Percentiles rank a stretch among this genome's conserved stretches.
Conservation (phyloP, 1,140 invertebrate species). For the Pseudomyrmex gracilis region DNA sequence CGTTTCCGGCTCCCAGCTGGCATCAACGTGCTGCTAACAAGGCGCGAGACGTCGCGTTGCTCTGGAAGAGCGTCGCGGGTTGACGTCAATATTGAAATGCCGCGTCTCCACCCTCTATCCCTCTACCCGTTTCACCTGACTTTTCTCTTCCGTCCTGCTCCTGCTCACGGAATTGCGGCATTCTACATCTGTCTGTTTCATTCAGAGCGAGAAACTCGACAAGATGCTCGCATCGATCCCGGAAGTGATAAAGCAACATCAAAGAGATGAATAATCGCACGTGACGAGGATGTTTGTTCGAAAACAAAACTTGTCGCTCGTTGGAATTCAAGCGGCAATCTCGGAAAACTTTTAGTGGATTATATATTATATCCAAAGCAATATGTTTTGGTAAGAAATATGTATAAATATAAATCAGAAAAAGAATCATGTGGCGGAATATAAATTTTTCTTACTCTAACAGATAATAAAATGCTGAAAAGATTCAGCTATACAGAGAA, state of each 20-base stretch:
- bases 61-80: slow-evolving; percentile 61
- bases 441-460: not conserved
- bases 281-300: slow-evolving; percentile 12
- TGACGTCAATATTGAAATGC: slow-evolving; percentile 68
- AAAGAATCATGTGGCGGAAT: not conserved
- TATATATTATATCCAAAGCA: too few species aligned
- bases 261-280: slow-evolving; percentile 41
- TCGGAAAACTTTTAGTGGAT: slow-evolving; percentile 3
- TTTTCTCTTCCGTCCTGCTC: too few species aligned
- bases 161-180: slow-evolving; percentile 35
- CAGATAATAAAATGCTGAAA: not conserved
- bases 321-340: slow-evolving; percentile 11
- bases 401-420: not conserved
- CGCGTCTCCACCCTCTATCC: slow-evolving; percentile 11
- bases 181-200: slow-evolving; percentile 48
- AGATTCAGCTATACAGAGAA: slow-evolving; percentile 1
- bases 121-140: not conserved
- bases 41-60: slow-evolving; percentile 54
- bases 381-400: too few species aligned
- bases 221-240: slow-evolving; percentile 31
- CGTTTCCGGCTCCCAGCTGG: slow-evolving; percentile 47
- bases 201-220: slow-evolving; percentile 54
- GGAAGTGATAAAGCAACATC: slow-evolving; percentile 34
- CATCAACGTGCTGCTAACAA: slow-evolving; percentile 66
- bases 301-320: slow-evolving; percentile 16